Conservation (phyloP, 2,113 vertebrate species). For the Accipiter virgatus region DNA sequence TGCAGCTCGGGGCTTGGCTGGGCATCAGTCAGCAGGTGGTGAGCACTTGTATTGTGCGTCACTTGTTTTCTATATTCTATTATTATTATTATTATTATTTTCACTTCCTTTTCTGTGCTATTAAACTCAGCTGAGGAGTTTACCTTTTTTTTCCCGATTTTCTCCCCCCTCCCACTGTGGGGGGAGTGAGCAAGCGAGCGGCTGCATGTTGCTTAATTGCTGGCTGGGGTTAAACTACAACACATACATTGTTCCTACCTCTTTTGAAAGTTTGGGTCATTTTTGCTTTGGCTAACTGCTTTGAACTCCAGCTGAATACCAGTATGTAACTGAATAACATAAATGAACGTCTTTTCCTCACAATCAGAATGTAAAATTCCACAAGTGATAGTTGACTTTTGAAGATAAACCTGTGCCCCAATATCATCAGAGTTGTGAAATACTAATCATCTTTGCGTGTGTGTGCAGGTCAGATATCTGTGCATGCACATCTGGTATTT, state of each 20-base stretch:
- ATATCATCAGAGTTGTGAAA: background rate
- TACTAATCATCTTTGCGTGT: background rate
- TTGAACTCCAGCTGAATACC: background rate
- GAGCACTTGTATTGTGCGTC: too few relatives aligned
- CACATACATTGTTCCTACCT: background rate
- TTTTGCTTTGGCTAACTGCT: background rate
- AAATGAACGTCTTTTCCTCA: background rate
- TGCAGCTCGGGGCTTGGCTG: too few relatives aligned
- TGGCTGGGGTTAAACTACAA: too few relatives aligned
- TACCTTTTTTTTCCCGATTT: too few relatives aligned
- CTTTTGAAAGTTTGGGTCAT: background rate
- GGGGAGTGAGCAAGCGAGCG: too few relatives aligned
- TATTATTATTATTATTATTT: too few relatives aligned
- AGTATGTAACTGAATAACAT: background rate
- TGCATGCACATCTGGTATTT: background rate
- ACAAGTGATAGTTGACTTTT: background rate
- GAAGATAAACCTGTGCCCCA: background rate
- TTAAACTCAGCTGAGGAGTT: too few relatives aligned
- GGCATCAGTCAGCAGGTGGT: too few relatives aligned
- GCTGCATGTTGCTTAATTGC: too few relatives aligned
- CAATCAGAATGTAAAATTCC: constrained; percentile 1
- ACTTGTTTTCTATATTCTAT: too few relatives aligned
- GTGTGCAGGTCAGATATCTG: background rate
- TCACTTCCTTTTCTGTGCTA: too few relatives aligned
- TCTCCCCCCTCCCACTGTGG: too few relatives aligned